Evolutionary conservation across 2,797 vertebrate species (phyloP).

Genomic region (Echeneis naucrates): DNA sequence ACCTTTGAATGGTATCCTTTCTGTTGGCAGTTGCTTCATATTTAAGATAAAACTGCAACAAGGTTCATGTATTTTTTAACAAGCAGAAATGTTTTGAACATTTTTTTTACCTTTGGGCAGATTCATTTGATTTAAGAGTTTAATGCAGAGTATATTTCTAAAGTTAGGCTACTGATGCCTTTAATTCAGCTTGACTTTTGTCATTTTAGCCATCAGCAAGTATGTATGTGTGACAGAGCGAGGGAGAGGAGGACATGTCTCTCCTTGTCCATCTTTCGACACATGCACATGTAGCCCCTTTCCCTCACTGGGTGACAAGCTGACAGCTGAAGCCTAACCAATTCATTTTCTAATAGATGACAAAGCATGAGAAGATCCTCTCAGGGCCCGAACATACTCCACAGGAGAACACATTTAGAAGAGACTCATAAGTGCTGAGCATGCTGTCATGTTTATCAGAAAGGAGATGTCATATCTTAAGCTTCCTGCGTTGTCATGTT

Average conservation of each 20-base stretch:
- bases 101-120: too few relatives aligned
- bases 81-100: background rate
- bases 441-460: conserved; percentile 26
- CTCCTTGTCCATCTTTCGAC: conserved; percentile 11
- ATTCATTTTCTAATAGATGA: conserved; percentile 47
- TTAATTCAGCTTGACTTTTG: conserved; percentile 20
- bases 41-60: too few relatives aligned
- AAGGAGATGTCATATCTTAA: background rate
- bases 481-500: background rate
- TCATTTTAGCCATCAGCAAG: conserved; percentile 6
- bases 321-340: conserved; percentile 32
- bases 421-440: conserved; percentile 12
- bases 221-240: background rate
- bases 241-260: background rate
- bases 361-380: conserved; percentile 23
- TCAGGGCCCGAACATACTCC: conserved; percentile 3
- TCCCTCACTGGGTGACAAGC: conserved; percentile 42
- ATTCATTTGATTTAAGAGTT: background rate
- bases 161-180: background rate
- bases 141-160: background rate
- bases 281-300: background rate
- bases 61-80: background rate
- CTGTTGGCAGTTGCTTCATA: background rate
- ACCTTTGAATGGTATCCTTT: too few relatives aligned
- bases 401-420: conserved; percentile 27